phyloP scores from a whole-genome alignment of 2,113 vertebrate species.

The Gobio gobio region DNA sequence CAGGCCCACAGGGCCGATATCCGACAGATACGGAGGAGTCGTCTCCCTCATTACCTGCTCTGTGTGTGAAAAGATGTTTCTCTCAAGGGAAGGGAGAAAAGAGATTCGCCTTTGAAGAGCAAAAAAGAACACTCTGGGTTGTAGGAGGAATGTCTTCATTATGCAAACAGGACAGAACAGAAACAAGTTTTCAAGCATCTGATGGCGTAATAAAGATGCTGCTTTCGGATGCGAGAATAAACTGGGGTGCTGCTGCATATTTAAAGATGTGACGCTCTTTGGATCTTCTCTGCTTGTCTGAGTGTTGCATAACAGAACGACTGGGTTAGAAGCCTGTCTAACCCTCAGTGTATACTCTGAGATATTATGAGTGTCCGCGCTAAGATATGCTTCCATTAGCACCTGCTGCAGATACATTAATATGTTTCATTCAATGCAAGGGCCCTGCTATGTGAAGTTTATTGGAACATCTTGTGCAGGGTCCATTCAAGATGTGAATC shows the following conservation, averaged over 20 bases:
- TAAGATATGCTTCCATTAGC: not conserved
- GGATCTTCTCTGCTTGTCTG: slow-evolving; percentile 10
- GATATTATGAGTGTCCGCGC: not conserved
- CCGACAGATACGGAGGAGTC: slow-evolving; percentile 1
- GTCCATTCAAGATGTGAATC: not conserved
- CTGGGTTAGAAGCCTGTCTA: slow-evolving; percentile 2
- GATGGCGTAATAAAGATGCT: slow-evolving; percentile 1
- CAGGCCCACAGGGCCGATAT: slow-evolving; percentile 38
- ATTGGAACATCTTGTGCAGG: not conserved
- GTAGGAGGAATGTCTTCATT: slow-evolving; percentile 42
- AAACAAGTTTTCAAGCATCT: slow-evolving; percentile 26
- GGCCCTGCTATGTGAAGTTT: not conserved
- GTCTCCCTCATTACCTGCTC: slow-evolving; percentile 43
- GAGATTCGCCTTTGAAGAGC: slow-evolving; percentile 38
- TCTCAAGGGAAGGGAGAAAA: slow-evolving; percentile 30
- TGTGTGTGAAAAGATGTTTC: slow-evolving; percentile 15
- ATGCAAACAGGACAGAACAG: slow-evolving; percentile 41
- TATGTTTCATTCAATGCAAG: not conserved
- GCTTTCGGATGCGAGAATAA: not conserved
- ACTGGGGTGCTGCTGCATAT: slow-evolving; percentile 31
- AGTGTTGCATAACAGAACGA: not conserved
- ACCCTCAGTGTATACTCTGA: not conserved
- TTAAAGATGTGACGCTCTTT: slow-evolving; percentile 9
- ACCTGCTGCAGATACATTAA: not conserved
- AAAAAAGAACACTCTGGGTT: slow-evolving; percentile 28